Evolutionary conservation across 2,888 invertebrate species (phyloP).

Genomic region (Alentia gelatinosa): DNA sequence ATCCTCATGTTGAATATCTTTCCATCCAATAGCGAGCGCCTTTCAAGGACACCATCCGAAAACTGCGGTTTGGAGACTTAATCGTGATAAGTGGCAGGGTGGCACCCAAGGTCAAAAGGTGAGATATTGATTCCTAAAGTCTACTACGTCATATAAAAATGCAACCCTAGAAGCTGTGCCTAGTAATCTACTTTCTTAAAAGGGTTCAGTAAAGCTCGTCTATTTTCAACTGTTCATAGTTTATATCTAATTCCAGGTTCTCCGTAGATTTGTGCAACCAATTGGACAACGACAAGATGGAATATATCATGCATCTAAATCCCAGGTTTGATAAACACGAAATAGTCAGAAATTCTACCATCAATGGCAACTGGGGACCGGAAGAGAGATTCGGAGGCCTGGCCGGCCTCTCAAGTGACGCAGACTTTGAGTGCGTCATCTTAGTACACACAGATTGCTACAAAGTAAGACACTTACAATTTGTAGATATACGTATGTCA

Average conservation of each 20-base stretch:
- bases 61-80: constrained; percentile 19
- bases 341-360: neutral
- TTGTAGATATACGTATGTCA: too few relatives aligned
- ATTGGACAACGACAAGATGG: constrained; percentile 26
- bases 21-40: neutral
- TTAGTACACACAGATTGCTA: constrained; percentile 40
- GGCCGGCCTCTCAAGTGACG: neutral
- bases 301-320: constrained; percentile 29
- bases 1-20: too few relatives aligned
- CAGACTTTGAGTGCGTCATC: constrained; percentile 30
- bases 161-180: neutral
- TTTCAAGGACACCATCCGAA: neutral
- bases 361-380: constrained; percentile 49
- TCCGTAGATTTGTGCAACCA: neutral
- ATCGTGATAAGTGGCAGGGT: constrained; percentile 11
- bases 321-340: constrained; percentile 7
- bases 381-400: constrained; percentile 15
- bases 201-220: neutral
- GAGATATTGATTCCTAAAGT: too few relatives aligned
- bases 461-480: neutral
- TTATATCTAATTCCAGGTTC: constrained; percentile 5
- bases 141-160: neutral
- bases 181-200: neutral
- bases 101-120: constrained; percentile 15
- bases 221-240: neutral